These are phyloP conservation scores for Grammomys surdaster DNA, from an alignment of 2,113 vertebrate species.

Conservation along the genomic window DNA sequence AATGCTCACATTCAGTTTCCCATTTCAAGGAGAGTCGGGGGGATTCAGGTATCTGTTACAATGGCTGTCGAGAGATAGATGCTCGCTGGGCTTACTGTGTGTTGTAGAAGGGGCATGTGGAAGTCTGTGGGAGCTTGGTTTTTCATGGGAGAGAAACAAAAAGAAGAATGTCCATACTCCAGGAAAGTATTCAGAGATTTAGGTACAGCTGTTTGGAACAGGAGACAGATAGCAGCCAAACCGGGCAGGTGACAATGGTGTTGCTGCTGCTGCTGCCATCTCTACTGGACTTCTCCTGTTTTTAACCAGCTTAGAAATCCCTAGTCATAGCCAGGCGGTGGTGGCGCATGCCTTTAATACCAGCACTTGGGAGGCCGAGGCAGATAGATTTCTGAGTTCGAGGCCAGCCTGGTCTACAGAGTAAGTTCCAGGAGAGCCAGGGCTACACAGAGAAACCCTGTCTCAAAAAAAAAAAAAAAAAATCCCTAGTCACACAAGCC, in stretches of 20 bases:
- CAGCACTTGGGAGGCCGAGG: no score
- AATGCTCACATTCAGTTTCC: background rate
- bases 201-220: background rate
- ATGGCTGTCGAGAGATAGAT: background rate
- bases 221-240: background rate
- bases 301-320: background rate
- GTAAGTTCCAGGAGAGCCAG: no score
- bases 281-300: background rate
- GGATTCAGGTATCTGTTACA: background rate
- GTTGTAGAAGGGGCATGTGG: background rate
- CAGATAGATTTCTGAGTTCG: no score
- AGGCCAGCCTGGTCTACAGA: no score
- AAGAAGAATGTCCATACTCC: background rate
- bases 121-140: background rate
- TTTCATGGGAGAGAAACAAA: background rate
- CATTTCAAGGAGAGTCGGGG: background rate
- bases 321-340: background rate
- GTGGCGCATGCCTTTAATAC: no score
- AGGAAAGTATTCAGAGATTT: background rate
- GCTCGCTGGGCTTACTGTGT: background rate
- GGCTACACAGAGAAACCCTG: no score
- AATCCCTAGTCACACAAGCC: background rate
- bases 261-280: slow-evolving; percentile 47
- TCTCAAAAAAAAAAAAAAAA: background rate
- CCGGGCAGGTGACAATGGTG: background rate